phyloP scores from a whole-genome alignment of 1,140 invertebrate genomes.

The Ceratina japonica region DNA sequence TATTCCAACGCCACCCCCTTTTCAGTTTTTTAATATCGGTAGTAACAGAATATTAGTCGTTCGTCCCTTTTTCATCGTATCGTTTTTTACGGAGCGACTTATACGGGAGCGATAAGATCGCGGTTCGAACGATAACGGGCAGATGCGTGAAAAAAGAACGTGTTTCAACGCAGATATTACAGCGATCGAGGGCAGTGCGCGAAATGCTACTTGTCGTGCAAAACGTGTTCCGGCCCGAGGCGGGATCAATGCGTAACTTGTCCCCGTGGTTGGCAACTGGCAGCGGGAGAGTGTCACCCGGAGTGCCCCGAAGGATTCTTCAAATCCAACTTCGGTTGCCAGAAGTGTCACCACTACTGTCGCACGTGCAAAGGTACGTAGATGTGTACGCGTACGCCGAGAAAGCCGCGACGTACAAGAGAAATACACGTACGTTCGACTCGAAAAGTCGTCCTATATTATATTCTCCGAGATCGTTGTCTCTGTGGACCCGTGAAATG shows the following conservation, averaged over 20 bases:
- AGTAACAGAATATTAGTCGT: too few relatives aligned
- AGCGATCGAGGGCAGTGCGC: conserved; percentile 89
- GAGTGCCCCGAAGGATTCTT: conserved; percentile 92
- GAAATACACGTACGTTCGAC: background rate
- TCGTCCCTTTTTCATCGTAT: too few relatives aligned
- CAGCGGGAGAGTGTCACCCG: conserved; percentile 89
- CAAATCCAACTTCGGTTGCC: conserved; percentile 87
- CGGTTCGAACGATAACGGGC: too few relatives aligned
- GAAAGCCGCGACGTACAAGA: background rate
- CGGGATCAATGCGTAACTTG: conserved; percentile 92
- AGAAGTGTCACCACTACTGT: conserved; percentile 92
- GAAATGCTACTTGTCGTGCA: conserved; percentile 90
- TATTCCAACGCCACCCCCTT: background rate
- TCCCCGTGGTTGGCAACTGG: conserved; percentile 86
- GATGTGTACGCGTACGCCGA: too few relatives aligned
- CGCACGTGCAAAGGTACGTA: conserved; percentile 89
- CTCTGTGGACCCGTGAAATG: too few relatives aligned
- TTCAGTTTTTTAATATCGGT: background rate
- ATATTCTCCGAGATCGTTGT: too few relatives aligned
- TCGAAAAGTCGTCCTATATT: too few relatives aligned
- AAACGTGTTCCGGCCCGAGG: conserved; percentile 88
- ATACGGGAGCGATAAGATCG: too few relatives aligned
- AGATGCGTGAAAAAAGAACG: too few relatives aligned
- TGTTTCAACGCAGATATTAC: conserved; percentile 83
- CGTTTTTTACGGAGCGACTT: too few relatives aligned